Evolutionary conservation across 2,113 vertebrate genomes (phyloP).

Genomic region (Jaculus jaculus): DNA sequence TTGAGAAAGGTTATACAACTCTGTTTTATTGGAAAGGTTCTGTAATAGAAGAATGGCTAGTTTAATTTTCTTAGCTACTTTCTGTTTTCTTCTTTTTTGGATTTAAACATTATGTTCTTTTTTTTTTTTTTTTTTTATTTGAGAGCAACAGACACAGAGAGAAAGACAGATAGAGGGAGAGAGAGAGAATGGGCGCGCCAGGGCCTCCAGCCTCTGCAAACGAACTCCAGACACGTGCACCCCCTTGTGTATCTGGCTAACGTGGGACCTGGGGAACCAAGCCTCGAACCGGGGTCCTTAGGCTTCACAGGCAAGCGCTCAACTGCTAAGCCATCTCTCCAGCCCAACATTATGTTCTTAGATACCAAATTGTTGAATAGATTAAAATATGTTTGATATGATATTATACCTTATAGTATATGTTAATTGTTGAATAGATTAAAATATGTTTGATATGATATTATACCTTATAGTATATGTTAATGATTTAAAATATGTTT

Average conservation of each 20-base stretch:
- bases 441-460: conserved; percentile 50
- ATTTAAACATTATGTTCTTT: no score
- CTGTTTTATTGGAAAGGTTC: neutral
- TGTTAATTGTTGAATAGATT: conserved; percentile 15
- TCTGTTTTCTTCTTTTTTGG: neutral
- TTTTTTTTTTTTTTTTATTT: conserved; percentile 61
- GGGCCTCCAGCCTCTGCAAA: no score
- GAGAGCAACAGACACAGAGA: no score
- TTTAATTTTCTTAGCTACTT: conserved; percentile 32
- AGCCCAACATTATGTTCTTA: no score
- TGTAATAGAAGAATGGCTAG: neutral
- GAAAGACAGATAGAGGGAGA: no score
- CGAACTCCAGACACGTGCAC: no score
- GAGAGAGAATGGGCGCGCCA: no score
- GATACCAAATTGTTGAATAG: conserved; percentile 8
- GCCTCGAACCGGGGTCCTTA: no score
- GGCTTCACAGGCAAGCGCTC: no score
- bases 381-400: conserved; percentile 51
- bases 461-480: neutral
- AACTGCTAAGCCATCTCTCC: no score
- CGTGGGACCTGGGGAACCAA: no score
- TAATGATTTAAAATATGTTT: conserved; percentile 33
- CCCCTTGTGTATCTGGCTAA: no score
- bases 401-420: conserved; percentile 3
- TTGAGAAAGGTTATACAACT: neutral